Evolutionary conservation across 23 tunicate genomes (phyloP), one percentile per base, ranked within the genome.

Genomic region (Clavelina lepadiformis): DNA sequence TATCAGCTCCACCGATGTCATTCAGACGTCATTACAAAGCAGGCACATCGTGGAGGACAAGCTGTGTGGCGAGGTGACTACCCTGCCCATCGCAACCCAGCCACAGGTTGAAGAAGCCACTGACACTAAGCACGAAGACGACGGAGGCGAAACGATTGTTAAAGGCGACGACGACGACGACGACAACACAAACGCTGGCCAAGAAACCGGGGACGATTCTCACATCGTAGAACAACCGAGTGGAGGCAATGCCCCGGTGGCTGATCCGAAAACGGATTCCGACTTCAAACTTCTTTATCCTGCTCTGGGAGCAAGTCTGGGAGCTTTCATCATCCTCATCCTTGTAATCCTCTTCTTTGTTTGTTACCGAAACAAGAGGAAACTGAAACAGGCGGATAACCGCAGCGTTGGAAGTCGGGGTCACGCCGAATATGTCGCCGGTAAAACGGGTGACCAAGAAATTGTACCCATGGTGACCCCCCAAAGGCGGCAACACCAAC

Each of bases 51-150:
- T 71, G 18, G 65, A 61, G 38, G 95, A 86, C 64, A 69, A 47
- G 18, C 36, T 86, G 36, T 86, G 95, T 33, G 85, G 78, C 7
- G 41, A 24, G 18, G 79, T 86, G 21, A 65, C 65, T 45, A 86
- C 93, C 24, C 18, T 6, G 11, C 26, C 53, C 2, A 30, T 24
- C 32, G 7, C 68, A 13, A 2, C 65, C 33, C 5, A 53, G 7
- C 21, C 59, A 27, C 15, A 11, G 26, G 15, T n/a, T n/a, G 59
- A 53, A n/a, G 21, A 58, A 29, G 31, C 30, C 35, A 29, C 13
- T n/a, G n/a, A n/a, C n/a, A n/a, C n/a, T n/a, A n/a, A n/a, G n/a
- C n/a, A n/a, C n/a, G n/a, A n/a, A n/a, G n/a, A n/a, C n/a, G n/a
- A n/a, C n/a, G n/a, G n/a, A n/a, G n/a, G n/a, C n/a, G n/a, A n/a